phyloP scores from a whole-genome alignment of 2,113 vertebrate genomes.

The Caretta caretta region DNA sequence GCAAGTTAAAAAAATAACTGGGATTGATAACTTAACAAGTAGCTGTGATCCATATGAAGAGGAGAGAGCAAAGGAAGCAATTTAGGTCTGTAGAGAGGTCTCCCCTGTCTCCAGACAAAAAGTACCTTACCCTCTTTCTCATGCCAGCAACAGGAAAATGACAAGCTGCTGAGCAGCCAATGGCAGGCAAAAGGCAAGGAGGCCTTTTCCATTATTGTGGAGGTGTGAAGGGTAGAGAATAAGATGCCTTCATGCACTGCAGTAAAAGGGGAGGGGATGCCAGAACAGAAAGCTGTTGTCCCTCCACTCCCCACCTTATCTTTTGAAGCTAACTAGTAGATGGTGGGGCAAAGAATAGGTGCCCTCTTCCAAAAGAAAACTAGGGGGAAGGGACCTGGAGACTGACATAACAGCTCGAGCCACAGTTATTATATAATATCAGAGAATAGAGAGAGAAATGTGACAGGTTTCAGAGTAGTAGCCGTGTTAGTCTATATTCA shows the following conservation, averaged over 20 bases:
- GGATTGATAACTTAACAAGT: rapidly evolving
- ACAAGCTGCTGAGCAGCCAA: neutral
- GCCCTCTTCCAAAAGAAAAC: neutral
- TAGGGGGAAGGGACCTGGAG: neutral
- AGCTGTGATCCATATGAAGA: rapidly evolving
- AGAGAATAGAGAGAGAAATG: neutral
- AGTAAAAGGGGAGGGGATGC: neutral
- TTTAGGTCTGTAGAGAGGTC: neutral
- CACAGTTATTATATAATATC: neutral
- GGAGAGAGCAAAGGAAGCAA: neutral
- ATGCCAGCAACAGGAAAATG: neutral
- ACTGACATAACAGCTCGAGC: neutral
- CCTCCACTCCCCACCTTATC: neutral
- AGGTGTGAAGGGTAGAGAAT: neutral
- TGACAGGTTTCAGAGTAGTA: no score
- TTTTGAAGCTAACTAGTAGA: neutral
- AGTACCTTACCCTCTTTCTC: neutral
- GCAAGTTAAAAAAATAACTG: neutral
- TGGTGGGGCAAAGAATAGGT: neutral
- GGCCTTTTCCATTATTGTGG: neutral
- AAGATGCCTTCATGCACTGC: neutral
- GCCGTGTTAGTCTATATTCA: no score
- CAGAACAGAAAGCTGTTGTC: neutral
- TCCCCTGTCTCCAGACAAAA: neutral
- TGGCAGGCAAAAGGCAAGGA: neutral